Evolutionary conservation across 2,797 vertebrate species (phyloP).

Genomic region (Smutsia temminckii): DNA sequence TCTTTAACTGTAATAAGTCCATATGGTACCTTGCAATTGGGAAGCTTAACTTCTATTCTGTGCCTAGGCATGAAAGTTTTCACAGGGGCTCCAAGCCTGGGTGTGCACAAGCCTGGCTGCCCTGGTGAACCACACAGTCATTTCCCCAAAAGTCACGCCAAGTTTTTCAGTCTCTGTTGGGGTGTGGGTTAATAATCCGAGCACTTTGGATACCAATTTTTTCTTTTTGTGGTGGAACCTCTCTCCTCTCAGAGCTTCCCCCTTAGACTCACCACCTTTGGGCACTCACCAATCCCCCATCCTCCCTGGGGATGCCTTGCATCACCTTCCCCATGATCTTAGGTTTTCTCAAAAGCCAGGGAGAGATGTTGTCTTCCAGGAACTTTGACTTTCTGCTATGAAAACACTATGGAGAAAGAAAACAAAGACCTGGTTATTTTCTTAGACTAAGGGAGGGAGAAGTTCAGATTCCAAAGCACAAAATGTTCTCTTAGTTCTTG

Average conservation of each 20-base stretch:
- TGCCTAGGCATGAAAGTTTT: neutral
- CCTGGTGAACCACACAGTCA: neutral
- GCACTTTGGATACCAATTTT: neutral
- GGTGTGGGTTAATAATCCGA: neutral
- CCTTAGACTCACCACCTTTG: neutral
- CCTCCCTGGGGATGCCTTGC: neutral
- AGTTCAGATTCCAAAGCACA: neutral
- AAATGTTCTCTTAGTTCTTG: neutral
- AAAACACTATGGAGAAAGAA: slow-evolving; percentile 8
- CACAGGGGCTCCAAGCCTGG: neutral
- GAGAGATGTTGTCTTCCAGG: neutral
- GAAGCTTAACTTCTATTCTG: neutral
- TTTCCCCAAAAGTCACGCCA: neutral
- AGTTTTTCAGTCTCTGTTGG: neutral
- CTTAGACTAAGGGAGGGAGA: neutral
- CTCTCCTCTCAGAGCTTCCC: neutral
- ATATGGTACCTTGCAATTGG: neutral
- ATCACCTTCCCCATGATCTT: neutral
- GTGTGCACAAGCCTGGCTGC: neutral
- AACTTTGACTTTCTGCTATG: neutral
- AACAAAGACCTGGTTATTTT: neutral
- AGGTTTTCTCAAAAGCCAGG: neutral
- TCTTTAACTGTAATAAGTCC: neutral
- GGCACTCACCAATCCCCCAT: neutral
- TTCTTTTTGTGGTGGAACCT: neutral